These are phyloP conservation scores for Drosophila pruinosa DNA, from an alignment of 1,140 invertebrate species.

Conservation along the genomic window DNA sequence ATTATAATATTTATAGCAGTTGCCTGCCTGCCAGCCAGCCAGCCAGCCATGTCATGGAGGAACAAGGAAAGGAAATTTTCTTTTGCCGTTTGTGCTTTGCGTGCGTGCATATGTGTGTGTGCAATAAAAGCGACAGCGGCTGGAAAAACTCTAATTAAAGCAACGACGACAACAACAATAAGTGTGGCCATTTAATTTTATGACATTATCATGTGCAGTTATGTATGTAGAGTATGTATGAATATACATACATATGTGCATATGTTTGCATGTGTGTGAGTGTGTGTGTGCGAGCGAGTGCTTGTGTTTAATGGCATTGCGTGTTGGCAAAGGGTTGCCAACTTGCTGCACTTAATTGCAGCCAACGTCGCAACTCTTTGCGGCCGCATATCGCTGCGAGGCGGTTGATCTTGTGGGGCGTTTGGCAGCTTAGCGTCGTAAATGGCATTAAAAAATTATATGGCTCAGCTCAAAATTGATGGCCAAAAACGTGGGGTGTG, in stretches of 20 bases:
- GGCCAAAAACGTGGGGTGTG: conserved; percentile 11
- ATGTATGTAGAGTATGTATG: conserved; percentile 40
- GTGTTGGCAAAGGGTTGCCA: conserved; percentile 57
- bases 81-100: conserved; percentile 24
- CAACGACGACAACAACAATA: conserved; percentile 48
- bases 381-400: conserved; percentile 5
- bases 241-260: conserved; percentile 16
- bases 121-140: conserved; percentile 33
- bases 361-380: conserved; percentile 39
- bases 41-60: too few species aligned
- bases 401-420: conserved; percentile 33
- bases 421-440: conserved; percentile 39
- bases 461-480: conserved; percentile 25
- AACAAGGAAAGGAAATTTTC: conserved; percentile 59
- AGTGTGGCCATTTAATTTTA: conserved; percentile 80
- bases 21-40: conserved; percentile 16
- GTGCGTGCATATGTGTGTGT: conserved; percentile 26
- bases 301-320: conserved; percentile 47
- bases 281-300: conserved; percentile 5
- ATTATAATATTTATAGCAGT: conserved; percentile 78
- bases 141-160: conserved; percentile 78
- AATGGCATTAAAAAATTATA: conserved; percentile 40
- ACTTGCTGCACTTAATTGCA: conserved; percentile 58
- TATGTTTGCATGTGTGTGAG: not conserved
- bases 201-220: conserved; percentile 80